Conservation (phyloP, 2,113 vertebrate genomes). For the Rhizomys pruinosus region DNA sequence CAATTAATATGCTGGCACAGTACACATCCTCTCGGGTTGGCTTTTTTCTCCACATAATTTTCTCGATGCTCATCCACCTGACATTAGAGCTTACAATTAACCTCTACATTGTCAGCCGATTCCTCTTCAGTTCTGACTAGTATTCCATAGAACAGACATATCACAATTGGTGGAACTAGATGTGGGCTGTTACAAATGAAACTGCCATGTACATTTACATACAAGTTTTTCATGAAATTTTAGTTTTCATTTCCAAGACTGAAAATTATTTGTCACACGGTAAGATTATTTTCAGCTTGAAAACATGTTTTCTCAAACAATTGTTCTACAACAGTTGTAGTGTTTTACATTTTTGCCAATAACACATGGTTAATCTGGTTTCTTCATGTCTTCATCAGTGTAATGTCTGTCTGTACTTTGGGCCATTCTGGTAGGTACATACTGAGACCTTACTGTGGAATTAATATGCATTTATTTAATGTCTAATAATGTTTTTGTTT, state of each 20-base stretch:
- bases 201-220: too few relatives aligned
- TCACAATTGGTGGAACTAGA: neutral
- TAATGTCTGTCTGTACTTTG: neutral
- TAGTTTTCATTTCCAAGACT: neutral
- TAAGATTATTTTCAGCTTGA: neutral
- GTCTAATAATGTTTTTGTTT: neutral
- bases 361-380: too few relatives aligned
- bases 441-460: neutral
- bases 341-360: too few relatives aligned
- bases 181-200: neutral
- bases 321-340: too few relatives aligned
- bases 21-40: too few relatives aligned
- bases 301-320: too few relatives aligned
- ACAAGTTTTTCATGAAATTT: neutral
- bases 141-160: neutral
- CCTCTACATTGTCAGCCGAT: too few relatives aligned
- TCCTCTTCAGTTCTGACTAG: neutral
- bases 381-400: neutral
- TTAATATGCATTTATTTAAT: too few relatives aligned
- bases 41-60: too few relatives aligned
- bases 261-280: neutral
- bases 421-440: neutral
- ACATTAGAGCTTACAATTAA: neutral
- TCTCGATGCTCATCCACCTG: too few relatives aligned
- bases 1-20: too few relatives aligned